Conservation (phyloP, 1,140 invertebrate species). For the Diabrotica virgifera region DNA sequence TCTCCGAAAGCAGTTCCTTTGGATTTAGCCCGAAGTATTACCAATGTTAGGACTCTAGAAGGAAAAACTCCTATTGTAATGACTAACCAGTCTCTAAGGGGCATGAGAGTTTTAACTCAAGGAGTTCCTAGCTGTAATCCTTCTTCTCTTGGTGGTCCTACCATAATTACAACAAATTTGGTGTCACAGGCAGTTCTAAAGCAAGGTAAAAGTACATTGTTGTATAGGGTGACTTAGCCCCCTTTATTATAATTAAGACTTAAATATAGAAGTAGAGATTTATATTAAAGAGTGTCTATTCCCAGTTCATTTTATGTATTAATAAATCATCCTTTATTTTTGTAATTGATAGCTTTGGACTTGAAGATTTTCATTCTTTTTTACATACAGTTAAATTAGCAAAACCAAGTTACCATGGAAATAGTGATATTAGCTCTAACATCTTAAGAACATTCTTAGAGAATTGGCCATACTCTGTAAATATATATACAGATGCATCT, state of each 20-base stretch:
- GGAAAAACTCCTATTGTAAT: conserved; percentile 42
- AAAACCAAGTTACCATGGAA: too few species aligned
- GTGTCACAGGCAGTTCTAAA: conserved; percentile 44
- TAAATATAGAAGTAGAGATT: background rate
- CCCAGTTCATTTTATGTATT: background rate
- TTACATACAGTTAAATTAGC: too few species aligned
- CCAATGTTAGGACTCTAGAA: conserved; percentile 39
- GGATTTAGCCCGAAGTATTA: conserved; percentile 42
- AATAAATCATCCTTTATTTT: too few species aligned
- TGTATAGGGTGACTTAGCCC: background rate
- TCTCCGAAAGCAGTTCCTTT: conserved; percentile 41
- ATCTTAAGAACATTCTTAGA: too few species aligned
- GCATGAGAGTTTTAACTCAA: conserved; percentile 42
- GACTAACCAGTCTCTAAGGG: conserved; percentile 40
- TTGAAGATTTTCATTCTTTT: too few species aligned
- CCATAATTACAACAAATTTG: conserved; percentile 45
- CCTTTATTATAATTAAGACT: background rate
- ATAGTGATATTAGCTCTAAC: too few species aligned
- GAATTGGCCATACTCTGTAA: too few species aligned
- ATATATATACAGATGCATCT: too few species aligned
- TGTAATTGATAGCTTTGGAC: too few species aligned
- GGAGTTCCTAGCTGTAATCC: conserved; percentile 26
- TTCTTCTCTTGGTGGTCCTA: conserved; percentile 31
- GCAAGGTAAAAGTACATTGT: conserved; percentile 35
- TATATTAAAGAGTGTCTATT: background rate